Conservation (phyloP, 1,140 invertebrate species). For the Drosophila pruinosa region DNA sequence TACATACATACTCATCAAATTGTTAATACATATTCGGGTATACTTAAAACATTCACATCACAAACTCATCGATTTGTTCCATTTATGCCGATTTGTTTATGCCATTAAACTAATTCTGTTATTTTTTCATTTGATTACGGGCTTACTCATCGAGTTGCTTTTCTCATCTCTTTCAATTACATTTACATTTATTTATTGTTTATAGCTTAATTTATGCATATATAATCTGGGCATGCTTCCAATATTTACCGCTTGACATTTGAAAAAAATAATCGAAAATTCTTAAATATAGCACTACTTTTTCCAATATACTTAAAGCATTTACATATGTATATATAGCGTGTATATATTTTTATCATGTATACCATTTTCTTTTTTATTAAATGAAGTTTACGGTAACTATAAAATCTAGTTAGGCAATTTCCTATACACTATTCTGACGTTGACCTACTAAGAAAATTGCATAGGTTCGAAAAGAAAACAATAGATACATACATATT, state of each 20-base stretch:
- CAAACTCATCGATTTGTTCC: constrained; percentile 40
- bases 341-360: neutral
- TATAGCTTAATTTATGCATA: constrained; percentile 39
- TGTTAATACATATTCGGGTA: neutral
- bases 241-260: constrained; percentile 68
- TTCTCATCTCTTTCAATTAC: neutral
- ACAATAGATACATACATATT: neutral
- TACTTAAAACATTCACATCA: constrained; percentile 3
- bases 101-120: constrained; percentile 14
- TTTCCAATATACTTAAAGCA: constrained; percentile 41
- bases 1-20: neutral
- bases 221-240: constrained; percentile 61
- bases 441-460: neutral
- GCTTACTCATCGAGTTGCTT: constrained; percentile 28
- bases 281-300: constrained; percentile 53
- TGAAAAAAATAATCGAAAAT: constrained; percentile 47
- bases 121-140: constrained; percentile 2
- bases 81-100: constrained; percentile 28
- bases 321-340: neutral
- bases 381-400: no score
- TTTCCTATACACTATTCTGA: no score
- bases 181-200: constrained; percentile 38
- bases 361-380: no score
- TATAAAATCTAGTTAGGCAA: no score
- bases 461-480: neutral